These are phyloP conservation scores for Alethe castanea DNA, from an alignment of 2,113 vertebrate genomes.

Conservation along the genomic window DNA sequence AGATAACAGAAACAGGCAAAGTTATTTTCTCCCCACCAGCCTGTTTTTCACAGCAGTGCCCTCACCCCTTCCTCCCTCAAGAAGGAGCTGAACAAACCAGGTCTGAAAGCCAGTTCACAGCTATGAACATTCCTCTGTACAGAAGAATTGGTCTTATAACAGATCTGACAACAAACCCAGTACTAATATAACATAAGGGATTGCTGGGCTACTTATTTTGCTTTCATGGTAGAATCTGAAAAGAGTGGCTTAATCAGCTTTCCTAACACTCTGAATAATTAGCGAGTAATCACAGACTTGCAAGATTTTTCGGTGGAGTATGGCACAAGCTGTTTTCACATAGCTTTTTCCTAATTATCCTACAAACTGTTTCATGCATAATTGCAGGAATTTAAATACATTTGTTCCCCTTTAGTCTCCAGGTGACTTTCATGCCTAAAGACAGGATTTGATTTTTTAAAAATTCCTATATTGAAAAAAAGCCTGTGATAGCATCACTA, in stretches of 20 bases:
- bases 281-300: constrained; percentile 48
- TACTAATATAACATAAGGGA: not conserved
- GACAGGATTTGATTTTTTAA: not conserved
- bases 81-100: not conserved
- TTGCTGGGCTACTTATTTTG: constrained; percentile 3
- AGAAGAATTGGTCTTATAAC: not conserved
- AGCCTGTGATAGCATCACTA: not conserved
- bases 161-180: not conserved
- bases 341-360: constrained; percentile 5
- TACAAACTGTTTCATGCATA: constrained; percentile 15
- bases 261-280: constrained; percentile 43
- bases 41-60: not conserved
- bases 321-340: constrained; percentile 11
- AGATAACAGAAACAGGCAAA: not conserved
- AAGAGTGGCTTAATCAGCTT: constrained; percentile 55
- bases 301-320: not conserved
- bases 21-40: not conserved
- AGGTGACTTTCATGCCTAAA: constrained; percentile 18
- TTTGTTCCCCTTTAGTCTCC: constrained; percentile 19
- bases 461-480: not conserved
- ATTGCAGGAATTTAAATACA: constrained; percentile 26
- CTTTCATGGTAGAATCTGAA: constrained; percentile 28
- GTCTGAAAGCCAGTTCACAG: not conserved
- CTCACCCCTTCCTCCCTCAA: not conserved
- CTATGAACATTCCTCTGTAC: not conserved